phyloP scores from a whole-genome alignment of 1,140 invertebrate genomes.

The Drosophila kikkawai region DNA sequence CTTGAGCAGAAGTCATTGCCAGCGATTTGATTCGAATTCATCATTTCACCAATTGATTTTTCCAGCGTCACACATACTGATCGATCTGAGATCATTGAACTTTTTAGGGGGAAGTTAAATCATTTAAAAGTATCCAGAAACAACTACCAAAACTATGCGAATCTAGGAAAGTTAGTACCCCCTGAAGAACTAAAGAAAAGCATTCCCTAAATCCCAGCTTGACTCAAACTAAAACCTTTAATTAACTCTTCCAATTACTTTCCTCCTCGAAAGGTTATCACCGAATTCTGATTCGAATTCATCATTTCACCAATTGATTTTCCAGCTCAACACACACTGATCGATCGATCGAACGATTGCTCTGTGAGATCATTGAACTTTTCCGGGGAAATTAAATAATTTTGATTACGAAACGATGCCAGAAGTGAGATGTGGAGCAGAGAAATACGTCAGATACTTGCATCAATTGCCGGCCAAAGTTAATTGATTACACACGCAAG shows the following conservation, averaged over 20 bases:
- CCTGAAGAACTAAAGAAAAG: not conserved
- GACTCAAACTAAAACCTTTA: not conserved
- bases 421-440: conserved; percentile 16
- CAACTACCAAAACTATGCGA: not conserved
- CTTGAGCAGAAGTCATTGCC: conserved; percentile 31
- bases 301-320: conserved; percentile 38
- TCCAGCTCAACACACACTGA: conserved; percentile 7
- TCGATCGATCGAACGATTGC: conserved; percentile 12
- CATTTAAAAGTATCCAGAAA: conserved; percentile 32
- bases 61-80: conserved; percentile 14
- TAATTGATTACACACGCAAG: conserved; percentile 53
- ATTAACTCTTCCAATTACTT: conserved; percentile 9
- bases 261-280: conserved; percentile 56
- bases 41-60: conserved; percentile 46
- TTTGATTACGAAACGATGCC: conserved; percentile 33
- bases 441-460: conserved; percentile 34
- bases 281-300: conserved; percentile 21
- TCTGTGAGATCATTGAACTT: conserved; percentile 40
- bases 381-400: conserved; percentile 30
- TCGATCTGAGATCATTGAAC: conserved; percentile 40
- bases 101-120: conserved; percentile 10
- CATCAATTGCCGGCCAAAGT: conserved; percentile 44
- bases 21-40: conserved; percentile 37
- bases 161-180: not conserved
- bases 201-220: not conserved